Base-by-base conservation (phyloP, 2,113 vertebrate species). In the Heterotis niloticus region DNA sequence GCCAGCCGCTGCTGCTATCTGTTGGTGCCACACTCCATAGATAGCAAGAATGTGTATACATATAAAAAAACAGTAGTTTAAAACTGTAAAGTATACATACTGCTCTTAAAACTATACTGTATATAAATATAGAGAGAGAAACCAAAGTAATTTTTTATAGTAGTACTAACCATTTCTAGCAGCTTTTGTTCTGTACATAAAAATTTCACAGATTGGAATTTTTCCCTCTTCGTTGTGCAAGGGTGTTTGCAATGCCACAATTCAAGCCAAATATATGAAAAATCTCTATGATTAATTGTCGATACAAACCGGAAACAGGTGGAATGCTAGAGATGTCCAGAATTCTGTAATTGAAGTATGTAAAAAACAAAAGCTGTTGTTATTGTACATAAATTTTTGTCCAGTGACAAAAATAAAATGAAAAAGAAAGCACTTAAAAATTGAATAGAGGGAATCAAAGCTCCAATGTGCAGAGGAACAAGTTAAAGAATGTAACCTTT, bases 311-410 rank as follows among this genome's bases (percentile, higher is more conserved):
- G 59, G 20, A 65, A 74, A 23, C 71, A 74, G 12, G 28, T 57
- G 24, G 57, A 74, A 57, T 24, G 54, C 71, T 74, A 26, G 51
- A 74, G 24, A 74, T 59, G 54, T 23, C 28, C 28, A 17, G 51
- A 62, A 62, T 62, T 14, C 59, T 62, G 54, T 57, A n/a, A 23
- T 26, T 73, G 52, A 52, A 73, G 20, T 24, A 18, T 74, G 26
- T 74, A 10, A 14, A 62, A 62, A 62, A 62, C 13, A 62, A 62
- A 62, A 59, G 51, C 56, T 74, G 52, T n/a, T 23, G 64, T 18
- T 18, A 74, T 74, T 59, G 34, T 62, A 62, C 13, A 62, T 20
- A 57, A 17, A 59, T 24, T 59, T 73, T 17, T 72, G 70, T 72
- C n/a, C 51, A 74, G 52, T 74, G 23, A 14, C 23, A 74, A 74